These are phyloP conservation scores for Deroplatys truncata DNA, from an alignment of 2,888 invertebrate genomes.

Conservation along the genomic window DNA sequence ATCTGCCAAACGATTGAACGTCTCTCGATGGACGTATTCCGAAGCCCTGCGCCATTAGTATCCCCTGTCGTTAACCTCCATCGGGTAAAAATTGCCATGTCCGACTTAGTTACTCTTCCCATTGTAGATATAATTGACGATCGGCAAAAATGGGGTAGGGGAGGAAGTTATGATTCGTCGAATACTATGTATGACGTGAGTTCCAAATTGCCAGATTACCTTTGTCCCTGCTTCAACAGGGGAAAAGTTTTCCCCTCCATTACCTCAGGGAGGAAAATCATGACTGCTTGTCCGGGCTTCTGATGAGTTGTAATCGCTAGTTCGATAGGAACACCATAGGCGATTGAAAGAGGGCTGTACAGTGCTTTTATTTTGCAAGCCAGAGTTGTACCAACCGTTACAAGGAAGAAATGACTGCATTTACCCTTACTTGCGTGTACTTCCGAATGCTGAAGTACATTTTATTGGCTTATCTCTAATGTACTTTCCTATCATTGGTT, in stretches of 20 bases:
- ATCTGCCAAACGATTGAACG: too few relatives aligned
- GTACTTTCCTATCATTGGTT: too few relatives aligned
- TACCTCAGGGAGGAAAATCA: background rate
- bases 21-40: too few relatives aligned
- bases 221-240: background rate
- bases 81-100: background rate
- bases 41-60: background rate
- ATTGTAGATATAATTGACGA: background rate
- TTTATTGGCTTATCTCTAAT: too few relatives aligned
- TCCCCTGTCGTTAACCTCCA: background rate
- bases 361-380: background rate
- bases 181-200: background rate
- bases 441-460: too few relatives aligned
- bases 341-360: background rate
- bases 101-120: background rate
- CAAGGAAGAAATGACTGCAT: background rate
- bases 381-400: background rate
- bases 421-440: too few relatives aligned
- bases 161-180: background rate
- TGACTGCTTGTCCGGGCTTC: background rate
- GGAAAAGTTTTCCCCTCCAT: background rate
- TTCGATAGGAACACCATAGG: background rate
- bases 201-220: background rate
- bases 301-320: background rate
- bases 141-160: too few relatives aligned